Conservation (phyloP, 2,888 invertebrate species). For the Coelinius sp. region DNA sequence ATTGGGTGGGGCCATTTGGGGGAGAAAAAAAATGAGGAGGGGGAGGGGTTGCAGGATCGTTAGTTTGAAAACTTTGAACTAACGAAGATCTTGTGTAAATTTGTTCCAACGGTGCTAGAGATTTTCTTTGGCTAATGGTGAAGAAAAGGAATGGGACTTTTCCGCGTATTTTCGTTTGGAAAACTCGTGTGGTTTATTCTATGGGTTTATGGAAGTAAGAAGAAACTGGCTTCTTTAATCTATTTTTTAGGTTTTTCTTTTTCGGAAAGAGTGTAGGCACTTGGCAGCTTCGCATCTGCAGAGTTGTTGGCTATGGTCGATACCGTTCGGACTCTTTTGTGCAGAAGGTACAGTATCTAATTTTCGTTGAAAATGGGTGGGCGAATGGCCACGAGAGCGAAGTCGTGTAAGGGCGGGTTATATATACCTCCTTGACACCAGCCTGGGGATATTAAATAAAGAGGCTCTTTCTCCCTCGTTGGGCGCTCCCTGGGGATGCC, state of each 20-base stretch:
- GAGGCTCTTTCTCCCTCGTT: constrained; percentile 48
- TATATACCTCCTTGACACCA: constrained; percentile 58
- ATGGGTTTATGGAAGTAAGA: neutral
- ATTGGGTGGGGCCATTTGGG: neutral
- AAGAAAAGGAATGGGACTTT: constrained; percentile 6
- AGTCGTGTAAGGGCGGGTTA: constrained; percentile 32
- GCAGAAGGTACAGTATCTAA: constrained; percentile 34
- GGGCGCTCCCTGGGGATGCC: constrained; percentile 56
- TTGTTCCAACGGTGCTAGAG: constrained; percentile 34
- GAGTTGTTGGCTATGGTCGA: neutral
- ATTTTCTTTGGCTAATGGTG: constrained; percentile 11
- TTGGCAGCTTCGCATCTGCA: constrained; percentile 8
- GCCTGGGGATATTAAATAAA: constrained; percentile 67
- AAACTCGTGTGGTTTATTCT: constrained; percentile 10
- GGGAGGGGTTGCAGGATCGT: constrained; percentile 21
- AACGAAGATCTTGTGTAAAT: constrained; percentile 41
- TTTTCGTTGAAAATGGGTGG: constrained; percentile 23
- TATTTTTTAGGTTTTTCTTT: neutral
- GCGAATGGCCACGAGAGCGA: constrained; percentile 29
- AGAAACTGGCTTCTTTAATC: neutral
- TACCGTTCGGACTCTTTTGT: constrained; percentile 3
- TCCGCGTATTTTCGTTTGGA: constrained; percentile 31
- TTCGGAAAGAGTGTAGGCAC: neutral
- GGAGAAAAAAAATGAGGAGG: constrained; percentile 1
- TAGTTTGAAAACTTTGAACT: constrained; percentile 33